Evolutionary conservation across 2,888 invertebrate genomes (phyloP), one percentile per base, ranked within the genome.

Genomic region (Rhaphigaster nebulosa): DNA sequence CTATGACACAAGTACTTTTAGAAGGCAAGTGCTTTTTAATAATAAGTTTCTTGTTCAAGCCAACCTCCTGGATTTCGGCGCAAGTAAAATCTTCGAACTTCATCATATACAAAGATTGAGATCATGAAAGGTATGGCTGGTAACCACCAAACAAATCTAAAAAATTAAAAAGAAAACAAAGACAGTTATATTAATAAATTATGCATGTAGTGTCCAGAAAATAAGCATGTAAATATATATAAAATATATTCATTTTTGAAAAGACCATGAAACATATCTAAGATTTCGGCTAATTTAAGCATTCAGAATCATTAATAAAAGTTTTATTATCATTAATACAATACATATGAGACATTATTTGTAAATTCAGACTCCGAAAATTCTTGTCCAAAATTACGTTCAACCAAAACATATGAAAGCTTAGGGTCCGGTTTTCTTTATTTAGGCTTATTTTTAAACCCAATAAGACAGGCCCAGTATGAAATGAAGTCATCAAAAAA

Each of bases 31-130:
- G 90, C 84, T 84, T 52, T 95, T 93, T 98, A 98, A 95, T 99
- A 99, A 95, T 99, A 99, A 94, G 99, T 99, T 96, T 99, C 99
- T 95, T 97, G 97, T 95, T 99, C 99, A 94, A 99, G 96, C 98
- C 98, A 99, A 94, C 99, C 99, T 94, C 99, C 99, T 92, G 99
- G 99, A 95, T 98, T 98, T 95, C 98, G 97, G 95, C 99, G 97
- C 94, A 99, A 96, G 95, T 99, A 98, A 96, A 98, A 98, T 95
- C 99, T 97, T 95, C 99, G 97, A 94, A 97, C 96, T 95, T 99
- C 99, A 95, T 99, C 99, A 95, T 99, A 99, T 94, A 99, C 97
- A 96, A 99, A 99, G 95, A 99, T 99, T 94, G 98, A 96, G 95
- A 99, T 95, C 96, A 98, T 98, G 96, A 99, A 99, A 93, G 99